Percentiles rank a stretch among this genome's conserved stretches.
Evolutionary conservation across 2,113 vertebrate species (phyloP).

Genomic region (Dromas ardeola): DNA sequence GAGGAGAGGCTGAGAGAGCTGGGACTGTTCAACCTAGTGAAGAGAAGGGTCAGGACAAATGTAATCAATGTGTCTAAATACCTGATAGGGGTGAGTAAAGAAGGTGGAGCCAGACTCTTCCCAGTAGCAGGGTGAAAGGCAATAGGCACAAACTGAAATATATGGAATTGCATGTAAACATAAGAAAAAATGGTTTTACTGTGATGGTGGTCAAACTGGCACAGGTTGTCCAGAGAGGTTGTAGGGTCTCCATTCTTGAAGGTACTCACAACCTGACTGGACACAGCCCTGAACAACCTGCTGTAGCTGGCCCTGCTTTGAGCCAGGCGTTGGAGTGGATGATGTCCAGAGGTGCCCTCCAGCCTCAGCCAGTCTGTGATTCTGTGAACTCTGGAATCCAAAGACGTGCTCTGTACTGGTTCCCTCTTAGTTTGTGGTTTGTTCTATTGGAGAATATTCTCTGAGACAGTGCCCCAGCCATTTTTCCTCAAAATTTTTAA

Average conservation of each 20-base stretch:
- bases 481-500: neutral
- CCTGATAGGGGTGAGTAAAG: neutral
- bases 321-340: neutral
- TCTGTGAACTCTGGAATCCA: neutral
- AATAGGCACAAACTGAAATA: neutral
- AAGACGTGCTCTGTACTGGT: rapidly evolving
- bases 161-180: neutral
- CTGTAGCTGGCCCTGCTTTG: neutral
- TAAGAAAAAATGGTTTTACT: neutral
- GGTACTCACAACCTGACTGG: neutral
- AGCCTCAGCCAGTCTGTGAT: neutral
- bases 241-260: neutral
- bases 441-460: neutral
- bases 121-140: neutral
- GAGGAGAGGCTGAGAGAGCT: neutral
- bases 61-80: neutral
- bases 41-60: neutral
- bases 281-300: neutral
- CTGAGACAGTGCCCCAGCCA: neutral
- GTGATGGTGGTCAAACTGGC: neutral
- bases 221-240: neutral
- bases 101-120: neutral
- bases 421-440: neutral
- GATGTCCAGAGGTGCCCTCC: neutral
- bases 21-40: neutral